Evolutionary conservation across 2,888 invertebrate genomes (phyloP).

Genomic region (Eupeodes luniger): DNA sequence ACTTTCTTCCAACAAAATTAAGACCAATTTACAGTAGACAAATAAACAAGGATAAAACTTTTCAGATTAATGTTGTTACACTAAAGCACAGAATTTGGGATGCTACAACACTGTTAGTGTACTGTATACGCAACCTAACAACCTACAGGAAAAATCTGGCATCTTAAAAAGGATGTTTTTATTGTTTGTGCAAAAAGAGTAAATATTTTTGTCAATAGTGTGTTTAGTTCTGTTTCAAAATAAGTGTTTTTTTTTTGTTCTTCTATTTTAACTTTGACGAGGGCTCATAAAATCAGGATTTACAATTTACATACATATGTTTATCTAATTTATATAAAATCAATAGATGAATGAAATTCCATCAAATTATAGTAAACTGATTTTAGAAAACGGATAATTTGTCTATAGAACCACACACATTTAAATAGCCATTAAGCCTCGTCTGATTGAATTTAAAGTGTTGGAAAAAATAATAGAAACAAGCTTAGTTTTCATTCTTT

Average conservation of each 20-base stretch:
- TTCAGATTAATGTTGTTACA: conserved; percentile 73
- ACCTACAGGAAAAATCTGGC: conserved; percentile 16
- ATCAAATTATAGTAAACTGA: background rate
- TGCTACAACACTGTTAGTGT: background rate
- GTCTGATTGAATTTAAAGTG: background rate
- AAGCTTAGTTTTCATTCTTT: too few species aligned
- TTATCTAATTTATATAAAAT: background rate
- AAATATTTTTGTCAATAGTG: conserved; percentile 29
- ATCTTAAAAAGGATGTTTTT: conserved; percentile 23
- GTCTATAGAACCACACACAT: conserved; percentile 3
- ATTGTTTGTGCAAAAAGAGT: conserved; percentile 22
- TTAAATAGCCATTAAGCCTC: conserved; percentile 10
- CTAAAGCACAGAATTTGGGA: conserved; percentile 43
- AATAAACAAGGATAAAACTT: conserved; percentile 75
- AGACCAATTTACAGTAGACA: conserved; percentile 75
- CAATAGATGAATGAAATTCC: background rate
- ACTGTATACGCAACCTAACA: background rate
- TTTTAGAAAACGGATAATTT: background rate
- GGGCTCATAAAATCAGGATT: background rate
- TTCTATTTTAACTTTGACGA: background rate
- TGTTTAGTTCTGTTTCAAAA: conserved; percentile 23
- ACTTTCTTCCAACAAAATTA: conserved; percentile 67
- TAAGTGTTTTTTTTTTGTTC: background rate
- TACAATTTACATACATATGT: background rate
- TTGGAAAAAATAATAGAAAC: too few species aligned